Conservation (phyloP, 1,140 invertebrate genomes). For the Cecropterus lyciades region DNA sequence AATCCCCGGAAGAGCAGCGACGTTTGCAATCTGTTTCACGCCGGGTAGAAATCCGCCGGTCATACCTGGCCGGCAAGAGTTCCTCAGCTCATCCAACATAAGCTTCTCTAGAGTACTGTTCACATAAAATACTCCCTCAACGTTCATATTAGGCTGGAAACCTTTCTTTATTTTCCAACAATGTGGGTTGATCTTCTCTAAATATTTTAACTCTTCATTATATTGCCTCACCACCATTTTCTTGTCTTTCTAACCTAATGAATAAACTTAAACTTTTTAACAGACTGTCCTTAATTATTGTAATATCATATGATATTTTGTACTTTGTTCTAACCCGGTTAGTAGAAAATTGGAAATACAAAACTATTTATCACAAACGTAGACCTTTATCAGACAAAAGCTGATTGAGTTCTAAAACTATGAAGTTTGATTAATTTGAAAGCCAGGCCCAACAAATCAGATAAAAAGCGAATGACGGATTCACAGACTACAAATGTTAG, state of each 20-base stretch:
- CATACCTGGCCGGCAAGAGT: slow-evolving; percentile 94
- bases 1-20: slow-evolving; percentile 98
- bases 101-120: slow-evolving; percentile 96
- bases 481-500: too few relatives aligned
- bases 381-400: too few relatives aligned
- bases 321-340: too few relatives aligned
- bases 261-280: too few relatives aligned
- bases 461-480: too few relatives aligned
- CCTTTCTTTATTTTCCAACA: slow-evolving; percentile 99
- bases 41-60: slow-evolving; percentile 98
- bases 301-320: too few relatives aligned
- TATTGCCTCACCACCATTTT: slow-evolving; percentile 96
- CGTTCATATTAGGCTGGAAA: slow-evolving; percentile 99
- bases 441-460: too few relatives aligned
- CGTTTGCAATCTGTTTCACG: slow-evolving; percentile 99
- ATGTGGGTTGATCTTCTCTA: slow-evolving; percentile 94
- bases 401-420: too few relatives aligned
- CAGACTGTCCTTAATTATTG: too few relatives aligned
- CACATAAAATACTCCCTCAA: slow-evolving; percentile 99
- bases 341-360: too few relatives aligned
- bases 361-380: too few relatives aligned
- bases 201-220: slow-evolving; percentile 96
- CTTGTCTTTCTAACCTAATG: slow-evolving; percentile 11
- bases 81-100: slow-evolving; percentile 98
- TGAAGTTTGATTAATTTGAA: too few relatives aligned